Evolutionary conservation across 2,113 vertebrate species (phyloP), one percentile per base, ranked within the genome.

Genomic region (Prionailurus viverrinus): DNA sequence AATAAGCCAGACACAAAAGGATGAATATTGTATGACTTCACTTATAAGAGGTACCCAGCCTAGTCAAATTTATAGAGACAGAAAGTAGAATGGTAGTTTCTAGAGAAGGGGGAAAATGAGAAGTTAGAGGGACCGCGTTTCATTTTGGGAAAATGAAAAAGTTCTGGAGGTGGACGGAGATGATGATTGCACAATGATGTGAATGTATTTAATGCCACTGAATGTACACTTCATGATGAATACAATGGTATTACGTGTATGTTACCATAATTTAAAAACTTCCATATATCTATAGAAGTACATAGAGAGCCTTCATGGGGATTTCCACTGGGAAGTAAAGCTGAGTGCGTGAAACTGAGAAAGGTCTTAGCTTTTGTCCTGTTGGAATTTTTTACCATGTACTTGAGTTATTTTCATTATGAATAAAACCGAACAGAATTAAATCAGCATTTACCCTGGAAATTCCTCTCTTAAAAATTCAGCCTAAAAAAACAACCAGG

Each of bases 281-380:
- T 58, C 53, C 14, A 65, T 29, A 84, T 74, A 95, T 95, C 71
- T 84, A 76, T 2, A 83, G 36, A 63, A 73, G 33, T 63, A 79
- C 33, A 87, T 29, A 58, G 51, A 91, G 94, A 97, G 45, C 61
- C 91, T 91, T 91, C 58, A 27, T 51, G 65, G 48, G 29, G 61
- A 97, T 95, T 97, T 97, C 85, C 25, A 94, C 29, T 41, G 58
- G 39, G 33, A 97, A 94, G 48, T 58, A 95, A 93, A 96, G 36
- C 36, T 93, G 63, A 81, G 1, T 84, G 16, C 58, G 4, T 89
- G 71, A 53, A 18, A 82, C 55, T 78, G 18, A 95, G 55, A 92
- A 81, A 83, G 73, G 73, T 78, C 51, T 83, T 94, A 93, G 19
- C 45, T 83, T 96, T 97, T 87, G 76, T 86, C 90, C 48, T 76